Evolutionary conservation across 2,797 vertebrate species (phyloP), one percentile per base, ranked within the genome.

Genomic region (Rhodeus uyekii): DNA sequence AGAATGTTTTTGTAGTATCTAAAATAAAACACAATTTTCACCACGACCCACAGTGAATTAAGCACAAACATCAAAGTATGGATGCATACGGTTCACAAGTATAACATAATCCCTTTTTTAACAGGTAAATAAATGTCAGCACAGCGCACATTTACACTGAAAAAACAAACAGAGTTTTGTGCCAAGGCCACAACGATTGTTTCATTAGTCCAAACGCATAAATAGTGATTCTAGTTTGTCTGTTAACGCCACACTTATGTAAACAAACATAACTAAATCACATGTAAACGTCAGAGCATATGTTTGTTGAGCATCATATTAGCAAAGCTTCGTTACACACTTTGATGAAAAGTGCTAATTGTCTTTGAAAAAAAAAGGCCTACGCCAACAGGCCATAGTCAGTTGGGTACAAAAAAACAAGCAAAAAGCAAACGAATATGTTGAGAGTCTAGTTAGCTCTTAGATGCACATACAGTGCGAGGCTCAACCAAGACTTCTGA

Each of bases 381-480:
- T 19, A 61, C 5, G 27, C 27, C 22, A 71, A 79, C 50, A 75
- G 39, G 69, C 64, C 76, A 61, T 29, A 27, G 22, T 39, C 24
- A 79, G 77, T 71, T 72, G 67, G 86, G 46, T 69, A 75, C 18
- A 22, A 72, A 63, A 86, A 77, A 46, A 36, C 82, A 84, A 78
- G n/a, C n/a, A n/a, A n/a, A n/a, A n/a, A n/a, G n/a, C n/a, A 86
- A 85, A 76, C 50, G 19, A 86, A 81, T 75, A 68, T 74, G 65
- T 39, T 27, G 8, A 42, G 24, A 71, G 39, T 46, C 58, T 65
- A 60, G 42, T 72, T 73, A 36, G 58, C 58, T 82, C 55, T 81
- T 42, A 73, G 44, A n/a, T 55, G 64, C 38, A 38, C 53, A 16
- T 36, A 73, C 14, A 71, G 60, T 65, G 61, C 53, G 24, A 55